Base-by-base conservation (phyloP, 2,888 invertebrate genomes). In the Cheilosia impressa region DNA sequence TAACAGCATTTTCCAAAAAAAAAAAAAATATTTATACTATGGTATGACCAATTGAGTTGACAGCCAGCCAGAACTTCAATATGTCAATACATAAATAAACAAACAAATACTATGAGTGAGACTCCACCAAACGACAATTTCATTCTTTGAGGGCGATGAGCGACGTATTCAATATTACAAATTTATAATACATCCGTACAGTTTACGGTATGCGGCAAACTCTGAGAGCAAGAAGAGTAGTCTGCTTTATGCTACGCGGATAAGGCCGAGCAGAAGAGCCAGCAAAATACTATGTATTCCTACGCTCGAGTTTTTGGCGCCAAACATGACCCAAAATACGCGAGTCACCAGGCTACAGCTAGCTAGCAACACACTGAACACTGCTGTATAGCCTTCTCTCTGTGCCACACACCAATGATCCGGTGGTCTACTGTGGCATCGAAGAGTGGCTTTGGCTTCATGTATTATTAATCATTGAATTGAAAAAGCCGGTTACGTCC, bases 261-360 rank as follows among this genome's bases (percentile, higher is more conserved):
- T 38, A 38, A 38, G 13, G 10, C 38, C 3, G 34, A 55, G 13
- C 24, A 31, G 19, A 55, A 68, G 55, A 38, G 9, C 34, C n/a
- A 41, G 55, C 52, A 62, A 9, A 68, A 13, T 17, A 57, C 15
- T 60, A 53, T 81, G 85, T 85, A 85, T 85, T 85, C 85, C 85
- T 85, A 72, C 85, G 66, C 84, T 45, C 68, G 17, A 1, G 45
- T 57, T 85, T 79, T 81, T 85, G 81, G 85, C 85, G 85, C 85
- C 85, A 85, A 58, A 81, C 77, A 45, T 72, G 68, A 50, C 79
- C 84, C 65, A 73, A 75, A 80, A 80, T 84, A 84, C 45, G 19
- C 73, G 19, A 78, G 24, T 52, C 52, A 52, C 52, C 22, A 17
- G 22, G 50, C 31, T 5, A 31, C 34, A 34, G 9, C 34, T 10